These are phyloP conservation scores for Sarcophilus harrisii DNA, from an alignment of 2,797 vertebrate species.

Conservation along the genomic window DNA sequence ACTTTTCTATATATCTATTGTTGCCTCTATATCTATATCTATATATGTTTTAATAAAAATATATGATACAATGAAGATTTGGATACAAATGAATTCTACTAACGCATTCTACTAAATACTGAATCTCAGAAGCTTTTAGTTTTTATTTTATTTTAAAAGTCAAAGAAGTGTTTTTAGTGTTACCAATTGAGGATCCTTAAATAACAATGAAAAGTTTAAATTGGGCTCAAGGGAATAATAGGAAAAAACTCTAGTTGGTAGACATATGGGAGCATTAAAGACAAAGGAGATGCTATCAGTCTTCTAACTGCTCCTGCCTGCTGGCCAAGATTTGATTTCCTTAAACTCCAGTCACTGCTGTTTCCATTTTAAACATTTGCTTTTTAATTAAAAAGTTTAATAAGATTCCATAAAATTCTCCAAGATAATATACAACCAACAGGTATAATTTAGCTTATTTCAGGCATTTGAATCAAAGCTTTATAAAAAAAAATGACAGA, in stretches of 20 bases:
- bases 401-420: constrained; percentile 36
- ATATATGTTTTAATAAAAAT: neutral
- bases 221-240: neutral
- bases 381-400: constrained; percentile 58
- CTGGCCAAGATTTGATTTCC: constrained; percentile 20
- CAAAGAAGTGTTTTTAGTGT: constrained; percentile 4
- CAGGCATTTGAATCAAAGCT: constrained; percentile 2
- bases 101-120: too few species aligned
- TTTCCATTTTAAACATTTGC: constrained; percentile 36
- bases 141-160: neutral
- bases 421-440: neutral
- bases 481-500: constrained; percentile 23
- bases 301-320: constrained; percentile 38
- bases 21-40: neutral
- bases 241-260: constrained; percentile 2
- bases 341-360: neutral
- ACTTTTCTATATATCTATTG: neutral
- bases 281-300: neutral
- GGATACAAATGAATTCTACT: neutral
- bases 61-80: neutral
- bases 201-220: constrained; percentile 34
- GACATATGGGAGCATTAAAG: constrained; percentile 8
- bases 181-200: constrained; percentile 17
- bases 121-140: neutral
- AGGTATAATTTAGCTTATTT: constrained; percentile 30